phyloP scores from a whole-genome alignment of 2,888 invertebrate species.

The Pantelozetes paolii region DNA sequence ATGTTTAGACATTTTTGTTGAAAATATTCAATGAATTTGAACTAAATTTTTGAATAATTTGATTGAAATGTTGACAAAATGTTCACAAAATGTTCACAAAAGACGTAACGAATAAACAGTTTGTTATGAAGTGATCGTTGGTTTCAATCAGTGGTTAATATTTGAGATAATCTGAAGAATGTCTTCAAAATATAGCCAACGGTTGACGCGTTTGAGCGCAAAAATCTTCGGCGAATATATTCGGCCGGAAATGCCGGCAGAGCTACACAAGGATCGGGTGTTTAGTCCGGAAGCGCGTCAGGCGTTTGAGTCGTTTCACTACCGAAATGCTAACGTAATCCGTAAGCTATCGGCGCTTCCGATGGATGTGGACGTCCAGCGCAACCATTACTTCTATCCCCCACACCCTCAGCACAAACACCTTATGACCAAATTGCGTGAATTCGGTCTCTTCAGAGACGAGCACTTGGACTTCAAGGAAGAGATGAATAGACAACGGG shows the following conservation, averaged over 20 bases:
- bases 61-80: too few species aligned
- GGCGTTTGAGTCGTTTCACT: conserved; percentile 23
- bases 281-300: conserved; percentile 1
- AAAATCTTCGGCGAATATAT: conserved; percentile 43
- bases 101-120: too few species aligned
- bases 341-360: conserved; percentile 23
- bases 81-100: too few species aligned
- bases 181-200: conserved; percentile 41
- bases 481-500: conserved; percentile 72
- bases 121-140: too few species aligned
- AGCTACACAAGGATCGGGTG: conserved; percentile 20
- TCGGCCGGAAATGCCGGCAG: conserved; percentile 34
- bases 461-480: conserved; percentile 85
- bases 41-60: too few species aligned
- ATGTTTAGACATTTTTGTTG: too few species aligned
- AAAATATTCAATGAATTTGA: too few species aligned
- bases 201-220: conserved; percentile 38
- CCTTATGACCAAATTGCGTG: conserved; percentile 41
- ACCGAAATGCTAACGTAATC: conserved; percentile 33
- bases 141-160: too few species aligned
- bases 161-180: background rate
- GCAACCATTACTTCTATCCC: conserved; percentile 43
- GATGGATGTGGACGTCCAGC: conserved; percentile 34
- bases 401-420: conserved; percentile 42
- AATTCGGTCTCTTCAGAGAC: conserved; percentile 56